Percentiles rank a stretch among this genome's conserved stretches.
phyloP scores from a whole-genome alignment of 1,140 invertebrate species.

The Pseudomyrmex flavicornis region DNA sequence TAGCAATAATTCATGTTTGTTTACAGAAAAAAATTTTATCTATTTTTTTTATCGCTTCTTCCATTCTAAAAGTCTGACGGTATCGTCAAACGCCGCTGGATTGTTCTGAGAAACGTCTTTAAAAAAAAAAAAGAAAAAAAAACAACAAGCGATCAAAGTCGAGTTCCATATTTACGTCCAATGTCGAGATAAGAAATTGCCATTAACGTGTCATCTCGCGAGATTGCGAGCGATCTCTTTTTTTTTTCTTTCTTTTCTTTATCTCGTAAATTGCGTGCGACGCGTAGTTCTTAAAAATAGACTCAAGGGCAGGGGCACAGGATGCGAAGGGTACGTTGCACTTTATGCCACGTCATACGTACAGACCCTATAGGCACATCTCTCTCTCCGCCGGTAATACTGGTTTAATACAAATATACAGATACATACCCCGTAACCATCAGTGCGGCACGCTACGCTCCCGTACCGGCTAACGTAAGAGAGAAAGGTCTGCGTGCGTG shows the following conservation, averaged over 20 bases:
- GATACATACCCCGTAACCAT: too few relatives aligned
- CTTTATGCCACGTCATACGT: conserved; percentile 66
- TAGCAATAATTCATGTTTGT: too few relatives aligned
- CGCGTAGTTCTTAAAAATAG: conserved; percentile 72
- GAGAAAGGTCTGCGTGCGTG: conserved; percentile 43
- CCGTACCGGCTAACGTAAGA: not conserved
- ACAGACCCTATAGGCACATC: not conserved
- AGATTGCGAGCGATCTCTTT: too few relatives aligned
- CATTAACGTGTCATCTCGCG: not conserved
- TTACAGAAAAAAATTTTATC: too few relatives aligned
- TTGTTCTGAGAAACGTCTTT: too few relatives aligned
- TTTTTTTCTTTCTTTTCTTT: conserved; percentile 38
- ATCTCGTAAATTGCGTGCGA: conserved; percentile 55
- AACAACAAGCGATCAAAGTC: too few relatives aligned
- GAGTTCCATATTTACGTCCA: too few relatives aligned
- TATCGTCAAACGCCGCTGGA: too few relatives aligned
- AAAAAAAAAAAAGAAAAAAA: not conserved
- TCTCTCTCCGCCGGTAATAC: not conserved
- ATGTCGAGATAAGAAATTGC: too few relatives aligned
- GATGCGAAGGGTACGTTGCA: conserved; percentile 71
- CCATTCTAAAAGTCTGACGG: too few relatives aligned
- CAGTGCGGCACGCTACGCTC: not conserved
- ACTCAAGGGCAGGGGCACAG: conserved; percentile 76
- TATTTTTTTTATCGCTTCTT: too few relatives aligned
- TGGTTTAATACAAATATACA: not conserved